A percentile compares a stretch with the other conserved stretches of the same genome.
phyloP scores from a whole-genome alignment of 2,797 vertebrate genomes.

The Malurus leucopterus region DNA sequence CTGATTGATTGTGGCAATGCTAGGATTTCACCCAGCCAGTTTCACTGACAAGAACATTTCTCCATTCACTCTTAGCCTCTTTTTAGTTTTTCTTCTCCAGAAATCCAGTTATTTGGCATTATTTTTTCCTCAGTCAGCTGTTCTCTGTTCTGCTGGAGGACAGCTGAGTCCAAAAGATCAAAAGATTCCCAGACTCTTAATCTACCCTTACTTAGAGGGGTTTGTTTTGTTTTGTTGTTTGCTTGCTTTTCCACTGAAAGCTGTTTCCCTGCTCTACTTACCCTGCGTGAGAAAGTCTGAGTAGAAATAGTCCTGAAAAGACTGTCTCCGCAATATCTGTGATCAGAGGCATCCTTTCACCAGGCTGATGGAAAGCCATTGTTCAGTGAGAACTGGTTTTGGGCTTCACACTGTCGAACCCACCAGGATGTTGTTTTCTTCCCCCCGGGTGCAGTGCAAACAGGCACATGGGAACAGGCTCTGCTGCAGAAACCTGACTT shows the following conservation, averaged over 20 bases:
- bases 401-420: background rate
- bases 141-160: slow-evolving; percentile 10
- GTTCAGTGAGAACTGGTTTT: background rate
- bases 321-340: background rate
- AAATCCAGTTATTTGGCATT: slow-evolving; percentile 33
- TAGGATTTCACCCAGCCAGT: background rate
- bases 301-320: slow-evolving; percentile 14
- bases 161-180: slow-evolving; percentile 18
- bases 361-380: background rate
- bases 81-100: background rate
- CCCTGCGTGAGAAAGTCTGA: slow-evolving; percentile 29
- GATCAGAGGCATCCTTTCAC: background rate
- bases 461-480: background rate
- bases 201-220: background rate
- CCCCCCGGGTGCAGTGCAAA: background rate
- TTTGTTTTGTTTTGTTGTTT: slow-evolving; percentile 41
- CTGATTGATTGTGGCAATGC: background rate
- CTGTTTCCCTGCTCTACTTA: slow-evolving; percentile 42
- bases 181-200: slow-evolving; percentile 44
- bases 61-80: background rate
- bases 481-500: background rate
- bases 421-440: background rate
- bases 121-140: slow-evolving; percentile 20
- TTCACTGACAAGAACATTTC: background rate
- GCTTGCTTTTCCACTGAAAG: slow-evolving; percentile 39